Percentiles rank a stretch among this genome's conserved stretches.
Evolutionary conservation across 2,888 invertebrate species (phyloP).

Genomic region (Trisateles emortualis): DNA sequence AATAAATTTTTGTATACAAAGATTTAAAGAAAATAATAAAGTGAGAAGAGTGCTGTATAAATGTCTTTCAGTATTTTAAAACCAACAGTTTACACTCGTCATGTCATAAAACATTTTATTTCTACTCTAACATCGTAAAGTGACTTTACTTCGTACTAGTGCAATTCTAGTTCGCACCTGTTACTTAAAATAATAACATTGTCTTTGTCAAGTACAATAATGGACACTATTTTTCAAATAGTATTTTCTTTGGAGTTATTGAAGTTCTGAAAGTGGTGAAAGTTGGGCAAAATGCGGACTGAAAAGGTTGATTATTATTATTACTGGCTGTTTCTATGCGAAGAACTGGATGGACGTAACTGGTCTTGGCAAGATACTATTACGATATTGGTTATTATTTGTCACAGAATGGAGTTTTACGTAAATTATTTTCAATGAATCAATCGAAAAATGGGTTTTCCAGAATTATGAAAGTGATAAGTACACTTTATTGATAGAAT

Average conservation of each 20-base stretch:
- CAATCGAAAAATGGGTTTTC: no score
- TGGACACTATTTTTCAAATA: slow-evolving; percentile 26
- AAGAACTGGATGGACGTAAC: no score
- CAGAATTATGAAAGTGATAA: no score
- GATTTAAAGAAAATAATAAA: no score
- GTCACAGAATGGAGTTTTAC: no score
- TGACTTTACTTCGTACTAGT: slow-evolving; percentile 29
- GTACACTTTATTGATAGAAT: no score
- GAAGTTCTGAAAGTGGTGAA: slow-evolving; percentile 1
- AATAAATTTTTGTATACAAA: no score
- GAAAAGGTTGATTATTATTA: no score
- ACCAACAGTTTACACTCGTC: slow-evolving; percentile 28
- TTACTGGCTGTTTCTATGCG: no score
- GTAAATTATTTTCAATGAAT: no score
- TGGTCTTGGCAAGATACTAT: no score
- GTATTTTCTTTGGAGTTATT: slow-evolving; percentile 22
- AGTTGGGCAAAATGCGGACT: neutral
- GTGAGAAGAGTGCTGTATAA: neutral
- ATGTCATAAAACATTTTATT: slow-evolving; percentile 44
- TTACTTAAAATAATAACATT: slow-evolving; percentile 41
- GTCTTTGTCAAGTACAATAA: slow-evolving; percentile 20
- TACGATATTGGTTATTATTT: no score
- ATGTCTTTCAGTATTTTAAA: slow-evolving; percentile 1
- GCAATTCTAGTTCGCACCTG: slow-evolving; percentile 16
- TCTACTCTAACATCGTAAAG: slow-evolving; percentile 45